phyloP scores from a whole-genome alignment of 2,888 invertebrate species.

The Parnassius smintheus region DNA sequence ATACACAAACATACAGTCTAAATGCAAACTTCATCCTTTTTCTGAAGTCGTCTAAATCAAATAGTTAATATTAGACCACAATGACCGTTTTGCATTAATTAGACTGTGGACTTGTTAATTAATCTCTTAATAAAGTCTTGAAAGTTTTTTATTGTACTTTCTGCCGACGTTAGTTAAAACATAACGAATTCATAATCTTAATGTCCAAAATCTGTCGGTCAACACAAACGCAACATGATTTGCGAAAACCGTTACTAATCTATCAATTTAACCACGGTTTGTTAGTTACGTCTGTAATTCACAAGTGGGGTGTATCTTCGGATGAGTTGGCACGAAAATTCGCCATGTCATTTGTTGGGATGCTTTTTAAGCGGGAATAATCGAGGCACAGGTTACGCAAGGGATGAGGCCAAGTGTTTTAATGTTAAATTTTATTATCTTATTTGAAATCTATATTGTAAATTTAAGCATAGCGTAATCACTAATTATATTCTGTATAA shows the following conservation, averaged over 20 bases:
- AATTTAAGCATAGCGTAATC: too few relatives aligned
- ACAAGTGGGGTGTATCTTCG: conserved; percentile 43
- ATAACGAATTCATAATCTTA: not conserved
- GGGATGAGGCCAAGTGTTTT: conserved; percentile 20
- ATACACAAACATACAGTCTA: too few relatives aligned
- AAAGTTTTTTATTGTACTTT: too few relatives aligned
- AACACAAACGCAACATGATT: conserved; percentile 48
- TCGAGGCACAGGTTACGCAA: conserved; percentile 5
- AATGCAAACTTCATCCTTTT: too few relatives aligned
- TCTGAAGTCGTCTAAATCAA: too few relatives aligned
- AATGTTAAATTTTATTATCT: conserved; percentile 18
- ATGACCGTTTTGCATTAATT: too few relatives aligned
- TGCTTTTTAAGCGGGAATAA: conserved; percentile 33
- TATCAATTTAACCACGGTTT: conserved; percentile 76
- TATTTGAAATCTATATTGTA: not conserved
- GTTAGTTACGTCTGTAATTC: conserved; percentile 57
- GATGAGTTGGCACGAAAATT: conserved; percentile 56
- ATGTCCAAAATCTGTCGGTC: conserved; percentile 9
- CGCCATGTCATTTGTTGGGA: conserved; percentile 63
- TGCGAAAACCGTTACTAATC: conserved; percentile 64
- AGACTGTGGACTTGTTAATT: too few relatives aligned
- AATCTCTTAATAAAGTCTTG: too few relatives aligned
- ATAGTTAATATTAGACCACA: too few relatives aligned
- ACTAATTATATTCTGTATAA: too few relatives aligned
- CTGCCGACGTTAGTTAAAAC: too few relatives aligned